Evolutionary conservation across 2,888 invertebrate genomes (phyloP).

Genomic region (Polydrusus tereticollis): DNA sequence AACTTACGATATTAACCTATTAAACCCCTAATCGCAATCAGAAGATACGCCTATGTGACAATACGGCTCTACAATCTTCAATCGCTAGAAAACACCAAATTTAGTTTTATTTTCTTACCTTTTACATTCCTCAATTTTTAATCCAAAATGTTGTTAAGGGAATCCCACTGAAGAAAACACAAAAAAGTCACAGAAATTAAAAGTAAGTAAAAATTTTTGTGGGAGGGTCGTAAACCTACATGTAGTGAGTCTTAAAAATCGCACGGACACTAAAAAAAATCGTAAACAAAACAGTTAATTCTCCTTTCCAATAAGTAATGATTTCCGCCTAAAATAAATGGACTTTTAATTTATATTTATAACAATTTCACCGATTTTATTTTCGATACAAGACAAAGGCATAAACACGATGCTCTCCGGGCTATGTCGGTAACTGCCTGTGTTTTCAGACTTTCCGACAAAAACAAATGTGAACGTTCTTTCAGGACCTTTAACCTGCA

Average conservation of each 20-base stretch:
- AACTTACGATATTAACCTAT: too few relatives aligned
- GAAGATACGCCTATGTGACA: neutral
- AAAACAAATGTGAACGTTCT: slow-evolving; percentile 49
- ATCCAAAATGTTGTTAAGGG: slow-evolving; percentile 12
- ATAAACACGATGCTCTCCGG: slow-evolving; percentile 38
- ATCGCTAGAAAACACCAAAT: neutral
- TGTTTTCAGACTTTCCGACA: slow-evolving; percentile 47
- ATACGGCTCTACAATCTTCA: too few relatives aligned
- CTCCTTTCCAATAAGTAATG: neutral
- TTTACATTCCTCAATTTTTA: slow-evolving; percentile 26
- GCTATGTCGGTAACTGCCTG: slow-evolving; percentile 44
- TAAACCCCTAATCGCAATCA: neutral
- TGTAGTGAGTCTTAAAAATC: neutral
- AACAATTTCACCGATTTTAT: slow-evolving; percentile 25
- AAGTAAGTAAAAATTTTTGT: slow-evolving; percentile 11
- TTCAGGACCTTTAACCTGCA: slow-evolving; percentile 46
- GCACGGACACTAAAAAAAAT: slow-evolving; percentile 1
- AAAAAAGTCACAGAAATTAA: slow-evolving; percentile 20
- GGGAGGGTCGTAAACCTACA: slow-evolving; percentile 21
- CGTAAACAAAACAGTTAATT: slow-evolving; percentile 4
- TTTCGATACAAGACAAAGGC: slow-evolving; percentile 48
- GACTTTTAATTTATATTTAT: slow-evolving; percentile 34
- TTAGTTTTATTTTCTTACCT: slow-evolving; percentile 23
- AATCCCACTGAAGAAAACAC: slow-evolving; percentile 16
- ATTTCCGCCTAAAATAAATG: slow-evolving; percentile 7